Percentiles rank a stretch among this genome's conserved stretches.
Evolutionary conservation across 2,113 vertebrate genomes (phyloP).

Genomic region (Corydoras maculifer): DNA sequence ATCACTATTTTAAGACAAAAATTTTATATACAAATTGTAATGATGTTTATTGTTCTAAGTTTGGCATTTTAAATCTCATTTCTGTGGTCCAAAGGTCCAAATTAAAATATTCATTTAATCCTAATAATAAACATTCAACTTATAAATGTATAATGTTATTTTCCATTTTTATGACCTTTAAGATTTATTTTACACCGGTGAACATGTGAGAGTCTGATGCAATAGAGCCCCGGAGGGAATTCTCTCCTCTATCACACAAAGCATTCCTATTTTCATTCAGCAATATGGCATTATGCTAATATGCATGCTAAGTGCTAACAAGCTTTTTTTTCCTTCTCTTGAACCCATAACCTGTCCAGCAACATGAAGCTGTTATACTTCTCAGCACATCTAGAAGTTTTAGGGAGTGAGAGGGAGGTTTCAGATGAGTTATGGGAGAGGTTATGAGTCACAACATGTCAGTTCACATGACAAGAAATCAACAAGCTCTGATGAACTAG

Average conservation of each 20-base stretch:
- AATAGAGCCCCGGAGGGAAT: neutral
- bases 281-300: neutral
- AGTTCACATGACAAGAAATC: neutral
- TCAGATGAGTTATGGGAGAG: neutral
- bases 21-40: too few relatives aligned
- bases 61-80: too few relatives aligned
- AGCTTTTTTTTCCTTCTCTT: conserved; percentile 13
- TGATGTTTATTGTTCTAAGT: too few relatives aligned
- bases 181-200: neutral
- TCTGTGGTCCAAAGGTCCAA: too few relatives aligned
- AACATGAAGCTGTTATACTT: conserved; percentile 35
- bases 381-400: conserved; percentile 37
- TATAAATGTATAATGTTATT: too few relatives aligned
- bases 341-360: conserved; percentile 26
- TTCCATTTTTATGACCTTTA: too few relatives aligned
- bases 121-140: too few relatives aligned
- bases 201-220: neutral
- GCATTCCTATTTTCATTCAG: conserved; percentile 7
- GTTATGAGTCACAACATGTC: neutral
- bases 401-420: neutral
- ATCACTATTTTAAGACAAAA: too few relatives aligned
- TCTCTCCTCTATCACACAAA: conserved; percentile 8
- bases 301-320: neutral
- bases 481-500: too few relatives aligned
- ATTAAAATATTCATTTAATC: too few relatives aligned